Base-by-base conservation (phyloP, 2,113 vertebrate genomes). In the Madoqua kirkii region DNA sequence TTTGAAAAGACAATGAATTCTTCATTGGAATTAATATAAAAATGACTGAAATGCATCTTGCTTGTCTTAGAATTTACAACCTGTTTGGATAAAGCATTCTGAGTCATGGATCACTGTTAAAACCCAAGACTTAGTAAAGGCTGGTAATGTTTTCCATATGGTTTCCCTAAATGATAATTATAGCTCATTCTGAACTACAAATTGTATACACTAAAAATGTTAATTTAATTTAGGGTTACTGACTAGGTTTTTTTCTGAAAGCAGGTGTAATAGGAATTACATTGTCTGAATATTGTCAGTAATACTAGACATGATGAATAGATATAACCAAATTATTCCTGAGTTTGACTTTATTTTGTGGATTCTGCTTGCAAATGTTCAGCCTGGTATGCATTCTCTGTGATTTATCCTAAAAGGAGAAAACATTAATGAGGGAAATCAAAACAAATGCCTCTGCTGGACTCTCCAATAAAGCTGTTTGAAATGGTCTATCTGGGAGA, bases 381-480 rank as follows among this genome's bases (percentile, higher is more conserved):
- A 92, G 79, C 87, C 98, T 98, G 98, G 76, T 97, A 81, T 45
- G 6, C 81, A 21, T 98, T 98, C 5, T 0, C 93, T 55, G 57
- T 84, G 96, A 98, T 98, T 98, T 97, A 96, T 98, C 89, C 92
- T 98, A 97, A 98, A 84, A 93, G 88, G 97, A 98, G 97, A 98
- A 98, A 98, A 98, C 98, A 93, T 96, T 98, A 98, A 98, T 97
- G 97, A 98, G 81, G n/a, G 89, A 97, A 98, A 98, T 98, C 93
- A 97, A 98, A 98, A 98, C 86, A 97, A 98, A 99, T 98, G 92
- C 92, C 96, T 97, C 89, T 95, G 91, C 67, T 64, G 85, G 84
- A 60, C 90, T 95, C 91, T 94, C 92, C 93, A 89, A 81, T 90
- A 94, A 97, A 81, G 81, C 67, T 90, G 52, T 89, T 95, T 95